phyloP scores from a whole-genome alignment of 1,140 invertebrate species.

The Plectrocnemia conspersa region DNA sequence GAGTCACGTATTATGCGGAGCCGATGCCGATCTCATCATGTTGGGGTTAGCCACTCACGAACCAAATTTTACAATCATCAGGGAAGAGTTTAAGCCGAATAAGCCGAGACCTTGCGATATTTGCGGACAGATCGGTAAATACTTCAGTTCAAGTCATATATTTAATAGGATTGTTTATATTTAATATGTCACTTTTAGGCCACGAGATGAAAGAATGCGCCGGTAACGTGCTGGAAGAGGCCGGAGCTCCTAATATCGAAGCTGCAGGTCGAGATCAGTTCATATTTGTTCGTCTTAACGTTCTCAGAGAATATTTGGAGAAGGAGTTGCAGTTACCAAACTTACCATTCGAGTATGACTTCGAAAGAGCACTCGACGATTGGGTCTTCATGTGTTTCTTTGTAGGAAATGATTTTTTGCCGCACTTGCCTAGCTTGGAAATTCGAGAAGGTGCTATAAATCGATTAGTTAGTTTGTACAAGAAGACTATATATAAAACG shows the following conservation, averaged over 20 bases:
- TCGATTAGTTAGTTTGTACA: conserved; percentile 89
- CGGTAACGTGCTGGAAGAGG: conserved; percentile 56
- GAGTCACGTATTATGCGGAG: conserved; percentile 95
- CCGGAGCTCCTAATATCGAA: conserved; percentile 46
- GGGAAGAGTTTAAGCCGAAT: conserved; percentile 98
- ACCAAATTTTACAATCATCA: conserved; percentile 95
- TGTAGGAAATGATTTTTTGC: conserved; percentile 99
- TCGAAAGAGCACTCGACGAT: conserved; percentile 90
- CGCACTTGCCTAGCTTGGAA: conserved; percentile 96
- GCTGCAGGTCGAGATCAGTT: conserved; percentile 72
- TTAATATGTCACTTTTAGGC: conserved; percentile 48
- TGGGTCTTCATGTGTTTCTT: conserved; percentile 99
- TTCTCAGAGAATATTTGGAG: conserved; percentile 93
- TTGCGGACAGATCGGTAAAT: conserved; percentile 83
- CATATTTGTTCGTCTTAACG: conserved; percentile 87
- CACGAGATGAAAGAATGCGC: conserved; percentile 96
- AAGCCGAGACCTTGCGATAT: conserved; percentile 94
- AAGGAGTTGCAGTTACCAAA: conserved; percentile 88
- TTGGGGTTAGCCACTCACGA: conserved; percentile 97
- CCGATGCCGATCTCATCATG: conserved; percentile 99
- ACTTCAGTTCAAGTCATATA: neutral
- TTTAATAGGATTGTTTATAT: conserved; percentile 12
- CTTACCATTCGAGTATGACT: conserved; percentile 86
- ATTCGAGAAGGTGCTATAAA: conserved; percentile 98
- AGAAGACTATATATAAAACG: conserved; percentile 91